phyloP scores from a whole-genome alignment of 2,797 vertebrate species.

The Cyprinella venusta region DNA sequence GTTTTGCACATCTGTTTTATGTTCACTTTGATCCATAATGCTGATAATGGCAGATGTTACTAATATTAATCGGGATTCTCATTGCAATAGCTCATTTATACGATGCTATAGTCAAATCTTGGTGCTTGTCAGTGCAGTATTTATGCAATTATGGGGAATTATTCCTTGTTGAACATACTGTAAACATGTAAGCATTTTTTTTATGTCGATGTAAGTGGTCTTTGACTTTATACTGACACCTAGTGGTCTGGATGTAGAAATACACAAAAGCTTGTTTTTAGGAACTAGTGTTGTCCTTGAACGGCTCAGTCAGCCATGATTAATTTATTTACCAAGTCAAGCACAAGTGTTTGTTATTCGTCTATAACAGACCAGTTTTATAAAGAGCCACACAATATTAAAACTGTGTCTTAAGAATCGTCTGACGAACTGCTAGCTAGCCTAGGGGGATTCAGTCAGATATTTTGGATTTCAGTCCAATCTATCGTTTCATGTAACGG shows the following conservation, averaged over 20 bases:
- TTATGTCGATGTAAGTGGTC: neutral
- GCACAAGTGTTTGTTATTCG: neutral
- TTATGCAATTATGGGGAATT: conserved; percentile 1
- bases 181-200: neutral
- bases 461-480: neutral
- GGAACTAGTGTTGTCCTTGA: neutral
- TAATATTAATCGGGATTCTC: conserved; percentile 24
- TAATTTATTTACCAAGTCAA: neutral
- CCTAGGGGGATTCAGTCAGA: neutral
- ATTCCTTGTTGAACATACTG: neutral
- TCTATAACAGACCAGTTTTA: neutral
- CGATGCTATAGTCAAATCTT: neutral
- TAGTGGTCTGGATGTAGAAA: neutral
- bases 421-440: neutral
- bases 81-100: conserved; percentile 13
- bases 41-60: conserved; percentile 19
- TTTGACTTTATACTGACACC: neutral
- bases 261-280: neutral
- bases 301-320: neutral
- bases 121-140: neutral
- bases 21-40: conserved; percentile 19
- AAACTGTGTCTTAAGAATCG: too few species aligned
- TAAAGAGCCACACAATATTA: neutral
- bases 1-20: conserved; percentile 34
- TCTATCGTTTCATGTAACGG: too few species aligned